Evolutionary conservation across 2,888 invertebrate genomes (phyloP).

Genomic region (Drosophila maculinotata): DNA sequence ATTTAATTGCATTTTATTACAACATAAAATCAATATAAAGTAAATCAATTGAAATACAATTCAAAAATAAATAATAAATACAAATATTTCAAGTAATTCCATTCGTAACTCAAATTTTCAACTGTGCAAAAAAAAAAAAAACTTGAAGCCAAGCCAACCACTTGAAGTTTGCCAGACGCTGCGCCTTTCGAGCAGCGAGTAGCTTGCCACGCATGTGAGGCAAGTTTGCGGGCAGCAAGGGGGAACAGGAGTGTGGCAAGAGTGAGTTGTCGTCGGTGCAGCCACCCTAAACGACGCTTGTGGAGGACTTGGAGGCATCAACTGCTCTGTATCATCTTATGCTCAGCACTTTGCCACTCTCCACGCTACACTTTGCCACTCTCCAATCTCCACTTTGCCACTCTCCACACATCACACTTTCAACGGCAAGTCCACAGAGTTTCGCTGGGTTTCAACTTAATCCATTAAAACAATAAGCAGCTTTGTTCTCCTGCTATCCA

Average conservation of each 20-base stretch:
- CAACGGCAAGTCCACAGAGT: slow-evolving; percentile 21
- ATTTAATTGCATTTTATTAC: no score
- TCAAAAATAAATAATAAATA: no score
- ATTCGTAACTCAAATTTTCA: no score
- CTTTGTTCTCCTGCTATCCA: slow-evolving; percentile 70
- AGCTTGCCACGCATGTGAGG: slow-evolving; percentile 19
- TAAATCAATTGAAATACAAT: no score
- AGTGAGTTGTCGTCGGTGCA: slow-evolving; percentile 29
- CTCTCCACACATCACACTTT: slow-evolving; percentile 13
- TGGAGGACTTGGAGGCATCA: slow-evolving; percentile 41
- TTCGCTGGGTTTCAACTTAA: slow-evolving; percentile 63
- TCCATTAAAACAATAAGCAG: slow-evolving; percentile 81
- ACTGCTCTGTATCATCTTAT: slow-evolving; percentile 53
- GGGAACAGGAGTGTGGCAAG: neutral
- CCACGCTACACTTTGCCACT: slow-evolving; percentile 33
- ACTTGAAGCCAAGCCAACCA: slow-evolving; percentile 57
- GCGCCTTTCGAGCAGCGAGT: slow-evolving; percentile 5
- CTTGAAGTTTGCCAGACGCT: slow-evolving; percentile 38
- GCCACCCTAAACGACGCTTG: slow-evolving; percentile 40
- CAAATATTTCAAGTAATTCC: no score
- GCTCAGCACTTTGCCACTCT: slow-evolving; percentile 41
- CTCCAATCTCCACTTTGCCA: no score
- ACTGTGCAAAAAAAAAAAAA: slow-evolving; percentile 8
- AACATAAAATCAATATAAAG: no score
- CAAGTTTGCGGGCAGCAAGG: slow-evolving; percentile 7